Conservation (phyloP, 2,797 vertebrate species). For the Pempheris klunzingeri region DNA sequence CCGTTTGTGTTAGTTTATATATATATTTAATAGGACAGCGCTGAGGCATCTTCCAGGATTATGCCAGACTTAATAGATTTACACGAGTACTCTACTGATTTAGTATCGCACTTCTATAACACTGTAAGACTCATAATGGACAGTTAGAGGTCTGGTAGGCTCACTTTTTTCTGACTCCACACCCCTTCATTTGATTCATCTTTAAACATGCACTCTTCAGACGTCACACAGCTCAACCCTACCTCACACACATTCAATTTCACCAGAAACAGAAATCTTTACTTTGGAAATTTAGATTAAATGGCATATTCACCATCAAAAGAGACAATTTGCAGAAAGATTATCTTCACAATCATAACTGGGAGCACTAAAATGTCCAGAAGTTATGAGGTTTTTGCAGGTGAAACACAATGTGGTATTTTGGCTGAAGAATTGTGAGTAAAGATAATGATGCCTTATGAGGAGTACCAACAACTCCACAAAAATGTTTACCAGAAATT, state of each 20-base stretch:
- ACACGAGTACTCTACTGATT: too few relatives aligned
- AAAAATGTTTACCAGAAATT: constrained; percentile 37
- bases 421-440: neutral
- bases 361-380: too few relatives aligned
- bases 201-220: too few relatives aligned
- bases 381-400: neutral
- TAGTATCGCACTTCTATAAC: too few relatives aligned
- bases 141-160: too few relatives aligned
- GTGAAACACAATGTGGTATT: neutral
- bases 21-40: neutral
- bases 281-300: neutral
- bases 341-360: neutral
- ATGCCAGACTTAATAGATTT: too few relatives aligned
- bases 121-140: too few relatives aligned
- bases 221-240: too few relatives aligned
- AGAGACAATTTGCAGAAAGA: neutral
- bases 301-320: neutral
- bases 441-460: neutral
- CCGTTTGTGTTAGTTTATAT: neutral
- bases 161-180: too few relatives aligned
- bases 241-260: neutral
- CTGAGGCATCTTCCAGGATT: too few relatives aligned
- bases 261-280: neutral
- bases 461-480: neutral
- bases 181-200: too few relatives aligned